phyloP scores from a whole-genome alignment of 2,888 invertebrate genomes.

The Nomada flava region DNA sequence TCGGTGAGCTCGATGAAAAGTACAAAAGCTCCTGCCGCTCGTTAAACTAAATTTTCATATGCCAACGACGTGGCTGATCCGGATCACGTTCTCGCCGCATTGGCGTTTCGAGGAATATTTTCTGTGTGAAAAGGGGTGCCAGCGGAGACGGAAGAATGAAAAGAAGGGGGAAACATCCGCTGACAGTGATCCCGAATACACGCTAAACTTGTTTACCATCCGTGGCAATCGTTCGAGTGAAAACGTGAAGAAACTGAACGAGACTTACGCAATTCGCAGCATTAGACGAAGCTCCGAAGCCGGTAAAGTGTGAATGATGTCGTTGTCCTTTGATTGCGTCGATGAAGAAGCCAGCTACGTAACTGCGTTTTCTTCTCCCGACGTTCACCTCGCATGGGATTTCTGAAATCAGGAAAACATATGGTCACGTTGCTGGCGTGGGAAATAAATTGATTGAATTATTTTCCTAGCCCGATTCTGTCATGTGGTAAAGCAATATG shows the following conservation, averaged over 20 bases:
- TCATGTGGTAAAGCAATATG: no score
- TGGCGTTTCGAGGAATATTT: conserved; percentile 43
- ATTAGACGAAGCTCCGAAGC: conserved; percentile 51
- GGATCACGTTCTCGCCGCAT: conserved; percentile 35
- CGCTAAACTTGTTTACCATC: not conserved
- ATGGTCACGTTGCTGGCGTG: not conserved
- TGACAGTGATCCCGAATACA: conserved; percentile 58
- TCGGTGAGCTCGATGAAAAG: conserved; percentile 17
- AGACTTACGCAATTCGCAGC: conserved; percentile 59
- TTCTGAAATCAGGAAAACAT: conserved; percentile 22
- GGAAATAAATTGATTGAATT: not conserved
- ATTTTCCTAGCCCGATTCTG: no score
- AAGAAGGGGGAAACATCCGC: conserved; percentile 8
- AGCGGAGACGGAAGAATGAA: conserved; percentile 24
- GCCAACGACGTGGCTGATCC: conserved; percentile 41
- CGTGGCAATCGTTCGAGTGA: conserved; percentile 5
- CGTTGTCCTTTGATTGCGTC: conserved; percentile 21
- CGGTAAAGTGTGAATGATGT: conserved; percentile 56
- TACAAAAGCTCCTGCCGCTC: conserved; percentile 60
- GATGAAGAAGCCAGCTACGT: conserved; percentile 8
- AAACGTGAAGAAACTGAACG: conserved; percentile 48
- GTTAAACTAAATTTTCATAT: conserved; percentile 66
- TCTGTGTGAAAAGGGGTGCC: conserved; percentile 7
- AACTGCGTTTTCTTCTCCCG: not conserved
- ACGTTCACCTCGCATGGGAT: not conserved